Conservation (phyloP, 2,113 vertebrate genomes). For the Ceuthmochares aereus region DNA sequence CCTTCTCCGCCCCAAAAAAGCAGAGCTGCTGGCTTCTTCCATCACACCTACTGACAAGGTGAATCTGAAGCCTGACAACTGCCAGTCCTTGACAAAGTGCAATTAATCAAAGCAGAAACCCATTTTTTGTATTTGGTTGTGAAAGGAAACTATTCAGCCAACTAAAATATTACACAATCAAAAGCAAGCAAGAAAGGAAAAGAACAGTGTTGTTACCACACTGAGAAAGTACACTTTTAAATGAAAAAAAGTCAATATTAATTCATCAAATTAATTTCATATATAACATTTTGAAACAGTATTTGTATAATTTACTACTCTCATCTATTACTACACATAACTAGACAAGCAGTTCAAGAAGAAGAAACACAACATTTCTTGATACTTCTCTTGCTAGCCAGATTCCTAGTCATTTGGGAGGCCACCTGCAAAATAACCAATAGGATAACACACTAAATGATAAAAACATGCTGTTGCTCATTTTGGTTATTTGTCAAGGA, state of each 20-base stretch:
- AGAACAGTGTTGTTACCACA: neutral
- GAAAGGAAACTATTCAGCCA: neutral
- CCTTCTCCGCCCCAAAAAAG: neutral
- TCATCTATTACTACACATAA: neutral
- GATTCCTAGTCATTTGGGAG: neutral
- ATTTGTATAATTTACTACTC: neutral
- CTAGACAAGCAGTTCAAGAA: neutral
- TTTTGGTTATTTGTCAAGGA: neutral
- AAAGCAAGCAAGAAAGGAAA: neutral
- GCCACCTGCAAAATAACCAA: neutral
- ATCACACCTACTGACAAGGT: neutral
- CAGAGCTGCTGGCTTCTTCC: neutral
- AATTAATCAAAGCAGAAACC: neutral
- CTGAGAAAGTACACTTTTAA: neutral
- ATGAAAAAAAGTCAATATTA: neutral
- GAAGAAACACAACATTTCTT: neutral
- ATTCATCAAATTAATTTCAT: neutral
- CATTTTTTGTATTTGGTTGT: neutral
- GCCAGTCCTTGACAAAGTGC: neutral
- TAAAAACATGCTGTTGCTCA: neutral
- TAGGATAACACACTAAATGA: neutral
- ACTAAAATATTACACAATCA: neutral
- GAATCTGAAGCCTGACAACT: neutral
- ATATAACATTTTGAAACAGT: neutral
- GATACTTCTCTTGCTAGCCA: neutral